phyloP scores from a whole-genome alignment of 2,797 vertebrate species.

The Cheirogaleus major region DNA sequence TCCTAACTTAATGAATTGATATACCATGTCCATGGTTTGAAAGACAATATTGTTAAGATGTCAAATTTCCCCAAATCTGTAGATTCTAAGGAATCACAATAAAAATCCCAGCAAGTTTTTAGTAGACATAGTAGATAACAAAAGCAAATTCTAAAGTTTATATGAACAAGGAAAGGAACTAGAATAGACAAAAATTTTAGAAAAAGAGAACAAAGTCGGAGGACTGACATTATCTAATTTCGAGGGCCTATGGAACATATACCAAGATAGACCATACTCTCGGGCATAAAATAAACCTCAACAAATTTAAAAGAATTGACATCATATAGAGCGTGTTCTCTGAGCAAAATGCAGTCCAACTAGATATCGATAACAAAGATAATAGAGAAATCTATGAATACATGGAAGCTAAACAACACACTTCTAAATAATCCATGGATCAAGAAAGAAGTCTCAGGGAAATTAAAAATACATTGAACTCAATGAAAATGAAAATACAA shows the following conservation, averaged over 20 bases:
- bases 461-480: background rate
- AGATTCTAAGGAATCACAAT: background rate
- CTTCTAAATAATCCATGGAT: background rate
- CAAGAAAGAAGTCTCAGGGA: background rate
- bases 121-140: background rate
- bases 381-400: background rate
- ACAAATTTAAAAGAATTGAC: background rate
- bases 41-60: background rate
- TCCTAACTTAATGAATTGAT: background rate
- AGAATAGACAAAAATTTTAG: background rate
- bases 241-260: background rate
- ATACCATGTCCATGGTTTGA: background rate
- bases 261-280: background rate
- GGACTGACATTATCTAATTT: background rate
- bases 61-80: background rate
- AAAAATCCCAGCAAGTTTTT: constrained; percentile 12
- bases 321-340: background rate
- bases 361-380: background rate
- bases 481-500: constrained; percentile 3
- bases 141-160: background rate
- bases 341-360: constrained; percentile 26
- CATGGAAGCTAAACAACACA: background rate
- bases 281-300: background rate
- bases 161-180: background rate
- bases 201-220: background rate